A percentile compares a stretch with the other conserved stretches of the same genome.
Conservation (phyloP, 64 coral and sea anemone genomes). For the Acropora tenuis region DNA sequence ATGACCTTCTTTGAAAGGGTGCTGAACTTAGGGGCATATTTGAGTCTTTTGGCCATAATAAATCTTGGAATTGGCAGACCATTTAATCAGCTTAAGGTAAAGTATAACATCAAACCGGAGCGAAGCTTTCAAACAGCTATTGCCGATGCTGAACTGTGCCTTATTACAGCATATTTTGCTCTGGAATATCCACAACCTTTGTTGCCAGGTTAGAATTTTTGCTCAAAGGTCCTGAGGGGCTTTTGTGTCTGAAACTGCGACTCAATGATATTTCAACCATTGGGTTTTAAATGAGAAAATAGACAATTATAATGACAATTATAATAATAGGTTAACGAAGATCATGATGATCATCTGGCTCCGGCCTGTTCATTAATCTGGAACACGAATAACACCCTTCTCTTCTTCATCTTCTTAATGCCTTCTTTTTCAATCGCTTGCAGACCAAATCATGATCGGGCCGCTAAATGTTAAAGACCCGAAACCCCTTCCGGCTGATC, state of each 20-base stretch:
- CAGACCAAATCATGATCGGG: slow-evolving; percentile 62
- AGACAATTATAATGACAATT: no score
- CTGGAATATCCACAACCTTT: slow-evolving; percentile 58
- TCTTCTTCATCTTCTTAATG: no score
- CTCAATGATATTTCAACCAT: no score
- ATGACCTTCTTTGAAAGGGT: slow-evolving; percentile 69
- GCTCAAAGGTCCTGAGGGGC: no score
- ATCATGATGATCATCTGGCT: no score
- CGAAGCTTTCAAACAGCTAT: slow-evolving; percentile 16
- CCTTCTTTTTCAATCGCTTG: no score
- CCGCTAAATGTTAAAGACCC: slow-evolving; percentile 43
- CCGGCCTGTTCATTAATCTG: no score
- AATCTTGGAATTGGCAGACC: background rate
- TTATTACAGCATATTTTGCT: slow-evolving; percentile 55
- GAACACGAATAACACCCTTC: no score
- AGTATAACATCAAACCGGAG: slow-evolving; percentile 69
- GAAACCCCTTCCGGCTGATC: slow-evolving; percentile 62
- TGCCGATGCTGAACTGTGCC: slow-evolving; percentile 16
- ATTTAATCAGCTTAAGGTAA: slow-evolving; percentile 6
- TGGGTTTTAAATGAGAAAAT: no score
- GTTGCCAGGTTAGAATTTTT: background rate
- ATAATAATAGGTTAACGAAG: no score
- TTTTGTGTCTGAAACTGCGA: no score
- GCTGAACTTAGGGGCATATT: slow-evolving; percentile 23
- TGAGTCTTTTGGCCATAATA: background rate